Base-by-base conservation (phyloP, 2,888 invertebrate species). In the Nipponacmea schrenckii region DNA sequence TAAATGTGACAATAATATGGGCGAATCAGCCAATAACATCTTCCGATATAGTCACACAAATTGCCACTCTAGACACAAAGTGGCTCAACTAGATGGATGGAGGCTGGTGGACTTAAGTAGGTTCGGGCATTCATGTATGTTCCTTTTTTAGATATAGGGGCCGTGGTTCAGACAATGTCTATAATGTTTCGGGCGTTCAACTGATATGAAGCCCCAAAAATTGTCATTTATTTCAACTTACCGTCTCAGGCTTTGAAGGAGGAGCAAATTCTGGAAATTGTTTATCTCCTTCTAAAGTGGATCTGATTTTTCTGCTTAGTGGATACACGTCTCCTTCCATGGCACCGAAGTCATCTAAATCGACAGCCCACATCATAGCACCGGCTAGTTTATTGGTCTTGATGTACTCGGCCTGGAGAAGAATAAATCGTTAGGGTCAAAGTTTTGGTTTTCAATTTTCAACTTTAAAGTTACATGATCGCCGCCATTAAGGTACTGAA, bases 321-420 rank as follows among this genome's bases (percentile, higher is more conserved):
- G 78, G 77, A 63, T 75, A 79, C 39, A 68, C 68, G 15, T 44
- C 67, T 2, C 73, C 75, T 8, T 75, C 56, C 8, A 64, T 62
- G 0, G 67, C 71, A 1, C 67, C 68, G 67, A 80, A 80, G 70
- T 79, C 79, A 62, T 80, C 80, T 46, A 76, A 68, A 45, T 78
- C 77, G 15, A 79, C 64, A 0, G 79, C 73, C 80, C 80, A 80
- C 5, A 73, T 71, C 80, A 80, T 80, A 15, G 76, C 74, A 0
- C 80, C 80, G 0, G 74, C 80, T 31, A 80, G 72, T 2, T 70
- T 31, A n/a, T 74, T 56, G 8, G 74, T 66, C 67, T 77, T 75
- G 56, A 76, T 72, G 63, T 76, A 80, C 64, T 78, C 70, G 14
- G 77, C 74, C 80, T 80, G 67, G 4, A 44, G 27, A 20, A 63